phyloP scores from a whole-genome alignment of 2,888 invertebrate genomes.

The Alitta virens region DNA sequence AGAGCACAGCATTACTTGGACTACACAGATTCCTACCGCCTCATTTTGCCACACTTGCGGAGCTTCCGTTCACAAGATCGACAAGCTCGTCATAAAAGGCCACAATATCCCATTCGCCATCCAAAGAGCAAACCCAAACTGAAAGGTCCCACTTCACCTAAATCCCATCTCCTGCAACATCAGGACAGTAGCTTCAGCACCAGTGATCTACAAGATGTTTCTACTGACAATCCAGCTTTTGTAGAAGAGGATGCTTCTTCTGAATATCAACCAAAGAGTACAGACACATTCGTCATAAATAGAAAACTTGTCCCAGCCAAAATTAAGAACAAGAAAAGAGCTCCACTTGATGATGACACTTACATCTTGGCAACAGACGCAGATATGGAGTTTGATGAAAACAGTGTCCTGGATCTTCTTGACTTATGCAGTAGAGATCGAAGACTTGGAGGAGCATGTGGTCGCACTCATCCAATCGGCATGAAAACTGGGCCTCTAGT shows the following conservation, averaged over 20 bases:
- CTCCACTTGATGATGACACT: conserved; percentile 30
- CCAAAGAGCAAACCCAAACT: neutral
- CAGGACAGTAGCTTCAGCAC: neutral
- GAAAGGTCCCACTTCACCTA: neutral
- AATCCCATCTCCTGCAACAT: neutral
- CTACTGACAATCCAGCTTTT: neutral
- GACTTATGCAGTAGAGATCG: conserved; percentile 29
- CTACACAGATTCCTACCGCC: neutral
- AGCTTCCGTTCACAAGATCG: neutral
- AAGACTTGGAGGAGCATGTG: conserved; percentile 35
- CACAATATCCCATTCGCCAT: neutral
- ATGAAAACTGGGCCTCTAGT: conserved; percentile 34
- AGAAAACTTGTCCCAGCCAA: conserved; percentile 12
- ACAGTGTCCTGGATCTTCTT: conserved; percentile 31
- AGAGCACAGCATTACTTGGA: conserved; percentile 1
- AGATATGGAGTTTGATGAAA: conserved; percentile 36
- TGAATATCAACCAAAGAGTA: neutral
- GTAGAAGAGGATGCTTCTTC: neutral
- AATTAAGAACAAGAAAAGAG: conserved; percentile 8
- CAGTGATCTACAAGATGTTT: neutral
- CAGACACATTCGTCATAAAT: conserved; percentile 11
- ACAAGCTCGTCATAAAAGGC: neutral
- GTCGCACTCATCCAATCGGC: conserved; percentile 35
- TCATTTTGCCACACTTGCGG: neutral
- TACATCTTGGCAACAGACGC: conserved; percentile 38